phyloP scores from a whole-genome alignment of 1,140 invertebrate genomes.

The Sycobia sp. region DNA sequence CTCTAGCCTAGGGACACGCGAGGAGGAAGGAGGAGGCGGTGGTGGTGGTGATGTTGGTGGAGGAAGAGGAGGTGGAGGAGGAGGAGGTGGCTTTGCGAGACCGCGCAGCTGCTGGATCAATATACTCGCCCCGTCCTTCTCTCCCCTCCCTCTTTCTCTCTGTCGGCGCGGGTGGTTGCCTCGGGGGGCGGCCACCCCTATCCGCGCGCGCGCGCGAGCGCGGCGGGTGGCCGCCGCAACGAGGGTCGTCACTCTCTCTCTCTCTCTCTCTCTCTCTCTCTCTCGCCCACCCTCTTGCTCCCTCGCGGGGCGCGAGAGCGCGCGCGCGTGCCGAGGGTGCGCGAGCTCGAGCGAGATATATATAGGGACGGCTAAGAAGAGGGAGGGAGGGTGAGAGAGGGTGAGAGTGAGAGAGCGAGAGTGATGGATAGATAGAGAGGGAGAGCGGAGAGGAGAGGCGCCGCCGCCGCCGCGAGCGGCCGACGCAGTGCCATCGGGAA shows the following conservation, averaged over 20 bases:
- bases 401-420: no score
- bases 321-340: conserved; percentile 43
- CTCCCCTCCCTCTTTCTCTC: conserved; percentile 26
- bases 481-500: conserved; percentile 61
- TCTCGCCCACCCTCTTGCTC: no score
- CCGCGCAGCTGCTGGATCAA: conserved; percentile 60
- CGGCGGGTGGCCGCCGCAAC: background rate
- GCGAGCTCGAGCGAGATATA: conserved; percentile 38
- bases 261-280: conserved; percentile 13
- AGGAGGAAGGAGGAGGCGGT: background rate
- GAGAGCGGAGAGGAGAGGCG: conserved; percentile 44
- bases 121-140: conserved; percentile 47
- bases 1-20: background rate
- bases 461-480: conserved; percentile 41
- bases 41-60: no score
- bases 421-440: no score
- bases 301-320: conserved; percentile 30
- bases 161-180: no score
- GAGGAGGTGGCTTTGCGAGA: conserved; percentile 47
- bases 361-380: no score
- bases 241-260: conserved; percentile 43
- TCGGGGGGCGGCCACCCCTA: no score
- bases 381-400: no score
- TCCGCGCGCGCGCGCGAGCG: background rate
- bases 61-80: no score